phyloP scores from a whole-genome alignment of 2,113 vertebrate genomes.

The Chrysemys picta region DNA sequence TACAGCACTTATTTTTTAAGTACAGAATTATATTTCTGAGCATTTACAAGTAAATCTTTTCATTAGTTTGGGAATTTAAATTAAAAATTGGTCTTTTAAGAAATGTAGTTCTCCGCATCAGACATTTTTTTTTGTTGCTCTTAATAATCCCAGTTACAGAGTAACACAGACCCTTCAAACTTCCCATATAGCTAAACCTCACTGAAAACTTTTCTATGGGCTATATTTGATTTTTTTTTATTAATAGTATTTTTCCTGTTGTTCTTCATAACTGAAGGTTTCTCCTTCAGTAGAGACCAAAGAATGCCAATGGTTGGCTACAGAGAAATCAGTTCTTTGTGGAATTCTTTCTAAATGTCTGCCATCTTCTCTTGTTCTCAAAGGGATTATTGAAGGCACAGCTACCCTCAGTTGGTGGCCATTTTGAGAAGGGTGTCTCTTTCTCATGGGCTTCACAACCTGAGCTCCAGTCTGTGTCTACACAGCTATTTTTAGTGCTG shows the following conservation, averaged over 20 bases:
- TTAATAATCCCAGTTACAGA: background rate
- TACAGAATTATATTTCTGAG: constrained; percentile 38
- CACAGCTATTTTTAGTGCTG: too few species aligned
- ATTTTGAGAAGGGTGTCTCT: background rate
- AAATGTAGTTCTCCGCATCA: constrained; percentile 28
- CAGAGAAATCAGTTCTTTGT: too few species aligned
- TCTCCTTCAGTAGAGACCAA: background rate
- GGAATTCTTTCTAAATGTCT: background rate
- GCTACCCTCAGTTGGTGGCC: background rate
- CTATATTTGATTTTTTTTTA: background rate
- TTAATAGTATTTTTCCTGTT: background rate
- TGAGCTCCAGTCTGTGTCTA: background rate
- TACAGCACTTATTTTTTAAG: constrained; percentile 30
- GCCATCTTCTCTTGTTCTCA: background rate
- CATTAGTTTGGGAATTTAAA: constrained; percentile 40
- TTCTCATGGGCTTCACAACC: background rate
- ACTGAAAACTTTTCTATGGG: background rate
- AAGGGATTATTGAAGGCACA: background rate
- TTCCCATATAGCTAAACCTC: background rate
- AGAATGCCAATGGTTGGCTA: background rate
- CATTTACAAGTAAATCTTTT: constrained; percentile 69
- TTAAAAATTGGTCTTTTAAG: constrained; percentile 69
- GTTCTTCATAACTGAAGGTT: background rate
- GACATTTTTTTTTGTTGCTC: background rate
- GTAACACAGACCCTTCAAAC: constrained; percentile 9